Conservation (phyloP, 2,888 invertebrate genomes). For the Creontiades dilutus region DNA sequence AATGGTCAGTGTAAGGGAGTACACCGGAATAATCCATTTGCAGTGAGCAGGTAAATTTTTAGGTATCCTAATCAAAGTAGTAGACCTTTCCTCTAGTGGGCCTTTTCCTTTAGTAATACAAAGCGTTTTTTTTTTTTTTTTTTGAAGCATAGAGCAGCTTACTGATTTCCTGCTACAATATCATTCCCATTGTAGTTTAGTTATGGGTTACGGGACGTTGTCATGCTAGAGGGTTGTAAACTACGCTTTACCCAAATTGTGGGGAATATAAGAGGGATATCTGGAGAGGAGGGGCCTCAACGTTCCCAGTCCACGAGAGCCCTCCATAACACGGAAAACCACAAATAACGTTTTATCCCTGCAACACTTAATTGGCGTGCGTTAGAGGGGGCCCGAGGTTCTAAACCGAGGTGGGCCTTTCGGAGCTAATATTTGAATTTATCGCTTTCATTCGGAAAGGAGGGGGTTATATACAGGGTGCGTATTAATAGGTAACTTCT, state of each 20-base stretch:
- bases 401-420: neutral
- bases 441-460: neutral
- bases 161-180: too few species aligned
- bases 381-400: neutral
- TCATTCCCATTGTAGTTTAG: too few species aligned
- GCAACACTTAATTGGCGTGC: conserved; percentile 51
- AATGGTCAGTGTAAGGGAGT: too few species aligned
- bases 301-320: neutral
- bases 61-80: too few species aligned
- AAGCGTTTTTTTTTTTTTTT: too few species aligned
- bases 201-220: too few species aligned
- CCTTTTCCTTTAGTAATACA: too few species aligned
- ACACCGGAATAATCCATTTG: too few species aligned
- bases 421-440: conserved; percentile 49
- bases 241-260: neutral
- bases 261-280: neutral
- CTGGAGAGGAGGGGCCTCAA: neutral
- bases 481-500: neutral
- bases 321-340: conserved; percentile 35
- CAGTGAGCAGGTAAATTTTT: too few species aligned
- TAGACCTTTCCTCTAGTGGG: too few species aligned
- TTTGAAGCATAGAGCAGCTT: neutral
- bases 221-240: neutral
- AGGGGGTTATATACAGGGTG: neutral
- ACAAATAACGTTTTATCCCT: conserved; percentile 54